Conservation (phyloP, 2,113 vertebrate genomes). For the Syngnathus scovelli region DNA sequence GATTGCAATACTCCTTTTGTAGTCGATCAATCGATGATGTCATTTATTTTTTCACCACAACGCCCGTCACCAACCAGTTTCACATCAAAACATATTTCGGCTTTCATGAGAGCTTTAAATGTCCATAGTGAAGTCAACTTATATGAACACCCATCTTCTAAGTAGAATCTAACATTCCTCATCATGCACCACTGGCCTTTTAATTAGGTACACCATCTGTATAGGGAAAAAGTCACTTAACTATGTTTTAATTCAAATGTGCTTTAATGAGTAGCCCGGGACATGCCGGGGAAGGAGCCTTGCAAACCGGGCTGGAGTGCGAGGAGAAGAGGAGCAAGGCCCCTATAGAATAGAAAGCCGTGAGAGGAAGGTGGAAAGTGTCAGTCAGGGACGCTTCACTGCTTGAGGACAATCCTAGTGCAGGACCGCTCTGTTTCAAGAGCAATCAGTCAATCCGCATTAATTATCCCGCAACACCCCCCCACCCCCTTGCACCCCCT, state of each 20-base stretch:
- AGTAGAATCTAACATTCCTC: neutral
- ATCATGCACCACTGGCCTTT: neutral
- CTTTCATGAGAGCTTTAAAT: too few relatives aligned
- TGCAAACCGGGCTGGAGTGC: slow-evolving; percentile 5
- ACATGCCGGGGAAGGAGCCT: slow-evolving; percentile 12
- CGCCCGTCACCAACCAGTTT: neutral
- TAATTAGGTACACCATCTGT: neutral
- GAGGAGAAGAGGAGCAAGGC: slow-evolving; percentile 9
- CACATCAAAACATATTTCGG: neutral
- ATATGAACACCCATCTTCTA: neutral
- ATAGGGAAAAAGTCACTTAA: neutral
- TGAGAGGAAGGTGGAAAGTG: slow-evolving; percentile 68
- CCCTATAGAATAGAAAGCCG: slow-evolving; percentile 33
- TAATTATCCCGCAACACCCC: slow-evolving; percentile 69
- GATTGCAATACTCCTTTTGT: neutral
- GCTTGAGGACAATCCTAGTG: slow-evolving; percentile 72
- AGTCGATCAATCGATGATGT: neutral
- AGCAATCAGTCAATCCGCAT: slow-evolving; percentile 84
- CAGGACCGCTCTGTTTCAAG: slow-evolving; percentile 80
- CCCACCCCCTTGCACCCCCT: slow-evolving; percentile 8
- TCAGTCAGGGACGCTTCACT: slow-evolving; percentile 74
- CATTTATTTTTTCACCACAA: neutral
- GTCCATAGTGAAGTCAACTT: too few relatives aligned
- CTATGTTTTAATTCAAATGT: neutral
- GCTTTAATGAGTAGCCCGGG: slow-evolving; percentile 1